A percentile compares a stretch with the other conserved stretches of the same genome.
These are phyloP conservation scores for Leucoraja erinaceus DNA, from an alignment of 2,113 vertebrate genomes.

Conservation along the genomic window DNA sequence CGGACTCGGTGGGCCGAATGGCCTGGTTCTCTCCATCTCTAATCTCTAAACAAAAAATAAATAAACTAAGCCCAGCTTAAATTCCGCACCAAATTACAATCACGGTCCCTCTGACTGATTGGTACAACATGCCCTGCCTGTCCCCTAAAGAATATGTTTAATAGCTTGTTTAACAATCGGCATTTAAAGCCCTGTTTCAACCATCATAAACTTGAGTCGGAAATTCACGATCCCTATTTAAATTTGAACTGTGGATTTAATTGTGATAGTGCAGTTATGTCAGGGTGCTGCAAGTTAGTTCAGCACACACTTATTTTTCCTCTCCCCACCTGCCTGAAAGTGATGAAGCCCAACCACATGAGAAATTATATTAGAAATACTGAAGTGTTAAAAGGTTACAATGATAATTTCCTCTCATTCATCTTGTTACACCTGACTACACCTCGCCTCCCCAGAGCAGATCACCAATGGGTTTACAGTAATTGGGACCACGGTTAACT, in stretches of 20 bases:
- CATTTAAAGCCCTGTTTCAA: not conserved
- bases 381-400: not conserved
- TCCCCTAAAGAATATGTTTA: constrained; percentile 14
- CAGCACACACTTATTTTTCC: not conserved
- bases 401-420: constrained; percentile 9
- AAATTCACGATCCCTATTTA: not conserved
- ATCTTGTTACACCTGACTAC: not conserved
- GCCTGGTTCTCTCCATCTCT: too few species aligned
- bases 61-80: too few species aligned
- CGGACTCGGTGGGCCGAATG: too few species aligned
- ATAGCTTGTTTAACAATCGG: not conserved
- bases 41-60: too few species aligned
- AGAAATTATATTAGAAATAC: constrained; percentile 6
- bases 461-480: not conserved
- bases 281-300: not conserved
- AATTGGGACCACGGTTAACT: not conserved
- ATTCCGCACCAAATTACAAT: not conserved
- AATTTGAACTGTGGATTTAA: not conserved
- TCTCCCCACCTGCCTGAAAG: not conserved
- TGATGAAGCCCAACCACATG: not conserved
- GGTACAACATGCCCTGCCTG: not conserved
- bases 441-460: not conserved
- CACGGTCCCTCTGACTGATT: not conserved
- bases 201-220: not conserved
- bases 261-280: not conserved